Evolutionary conservation across 1,140 invertebrate genomes (phyloP), one percentile per base, ranked within the genome.

Genomic region (Hyposmocoma kahamanoa): DNA sequence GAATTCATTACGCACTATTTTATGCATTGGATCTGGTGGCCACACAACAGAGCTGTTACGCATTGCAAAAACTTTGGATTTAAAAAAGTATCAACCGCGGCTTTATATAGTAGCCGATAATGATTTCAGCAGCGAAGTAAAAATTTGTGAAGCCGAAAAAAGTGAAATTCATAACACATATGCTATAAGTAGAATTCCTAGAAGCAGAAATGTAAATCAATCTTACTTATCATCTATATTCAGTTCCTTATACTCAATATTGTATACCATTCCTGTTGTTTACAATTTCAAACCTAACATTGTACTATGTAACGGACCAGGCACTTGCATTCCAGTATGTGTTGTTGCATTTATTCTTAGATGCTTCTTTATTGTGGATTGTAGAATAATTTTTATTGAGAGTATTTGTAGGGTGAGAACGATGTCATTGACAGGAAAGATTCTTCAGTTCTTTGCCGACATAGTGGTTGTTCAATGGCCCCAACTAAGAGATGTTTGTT

Each of bases 401-500:
- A 98, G 97, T 76, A 92, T 97, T 62, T 99, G 97, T 72, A 89
- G 97, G 65, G 96, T 98, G 0, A 90, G 94, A 67, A 92, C 91
- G 17, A 84, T 98, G 9, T 99, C 97, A 3, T 74, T 99, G 6
- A 93, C 92, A 57, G 97, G 96, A 3, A 93, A 93, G 84, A 93
- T 99, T 55, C 85, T 99, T 15, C 91, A 94, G 68, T 92, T 91
- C 59, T 78, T 98, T 70, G 92, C 91, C 30, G 95, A 99, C 87
- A 85, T 94, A 65, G 89, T 98, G 73, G 85, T 98, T 57, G 96
- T 99, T 2, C 97, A 98, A 69, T 99, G 97, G 97, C 92, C 92
- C 19, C 73, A 90, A 32, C 67, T 96, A 21, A 78, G 85, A 24
- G 65, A 86, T 30, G 87, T 78, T 71, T 90, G 92, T 74, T 84